phyloP scores from a whole-genome alignment of 2,888 invertebrate genomes.

The Papilio gigon region DNA sequence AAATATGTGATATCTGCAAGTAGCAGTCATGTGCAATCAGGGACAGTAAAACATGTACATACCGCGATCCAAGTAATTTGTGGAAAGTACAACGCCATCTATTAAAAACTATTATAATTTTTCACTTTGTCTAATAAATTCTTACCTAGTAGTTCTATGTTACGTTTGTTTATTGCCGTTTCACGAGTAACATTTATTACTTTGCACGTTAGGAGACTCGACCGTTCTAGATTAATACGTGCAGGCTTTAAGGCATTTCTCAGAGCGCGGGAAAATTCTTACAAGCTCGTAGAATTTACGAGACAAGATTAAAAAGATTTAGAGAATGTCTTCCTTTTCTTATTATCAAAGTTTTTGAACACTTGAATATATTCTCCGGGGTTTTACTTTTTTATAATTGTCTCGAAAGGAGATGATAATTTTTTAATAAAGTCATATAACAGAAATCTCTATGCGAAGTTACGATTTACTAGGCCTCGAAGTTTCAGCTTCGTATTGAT shows the following conservation, averaged over 20 bases:
- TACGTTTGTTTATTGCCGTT: background rate
- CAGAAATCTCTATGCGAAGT: no score
- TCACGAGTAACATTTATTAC: conserved; percentile 5
- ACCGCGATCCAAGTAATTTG: background rate
- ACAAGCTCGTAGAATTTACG: conserved; percentile 15
- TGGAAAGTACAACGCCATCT: background rate
- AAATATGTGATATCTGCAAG: no score
- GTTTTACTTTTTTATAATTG: background rate
- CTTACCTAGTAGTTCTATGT: no score
- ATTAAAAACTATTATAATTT: background rate
- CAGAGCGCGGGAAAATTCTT: conserved; percentile 16
- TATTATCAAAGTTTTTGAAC: background rate
- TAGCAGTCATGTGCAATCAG: no score
- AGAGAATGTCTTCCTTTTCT: background rate
- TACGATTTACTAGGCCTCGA: no score
- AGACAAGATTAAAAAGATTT: conserved; percentile 19
- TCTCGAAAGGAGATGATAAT: no score
- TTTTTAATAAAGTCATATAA: no score
- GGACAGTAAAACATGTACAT: no score
- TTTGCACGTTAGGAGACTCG: background rate
- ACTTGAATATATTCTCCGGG: no score
- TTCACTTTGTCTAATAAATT: no score
- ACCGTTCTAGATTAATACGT: conserved; percentile 21
- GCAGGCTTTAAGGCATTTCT: conserved; percentile 15
- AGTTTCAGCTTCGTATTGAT: no score